Evolutionary conservation across 2,113 vertebrate species (phyloP).

Genomic region (Microcebus lehilahytsara): DNA sequence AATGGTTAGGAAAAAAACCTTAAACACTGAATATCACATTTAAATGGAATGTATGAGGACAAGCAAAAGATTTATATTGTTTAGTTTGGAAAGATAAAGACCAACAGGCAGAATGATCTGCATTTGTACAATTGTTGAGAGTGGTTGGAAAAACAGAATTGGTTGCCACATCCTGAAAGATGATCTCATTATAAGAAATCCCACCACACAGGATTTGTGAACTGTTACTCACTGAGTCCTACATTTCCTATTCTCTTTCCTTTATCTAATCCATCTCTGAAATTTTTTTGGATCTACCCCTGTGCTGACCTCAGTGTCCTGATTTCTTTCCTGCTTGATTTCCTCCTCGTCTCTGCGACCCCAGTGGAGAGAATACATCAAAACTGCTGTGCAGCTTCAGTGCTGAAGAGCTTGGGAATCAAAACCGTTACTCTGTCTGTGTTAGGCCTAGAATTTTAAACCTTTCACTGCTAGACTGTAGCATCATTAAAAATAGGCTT

Average conservation of each 20-base stretch:
- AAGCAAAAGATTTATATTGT: not conserved
- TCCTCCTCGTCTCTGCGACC: not conserved
- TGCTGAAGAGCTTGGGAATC: not conserved
- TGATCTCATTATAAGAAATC: not conserved
- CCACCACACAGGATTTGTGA: not conserved
- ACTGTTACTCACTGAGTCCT: not conserved
- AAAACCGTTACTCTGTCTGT: not conserved
- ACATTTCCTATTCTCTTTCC: not conserved
- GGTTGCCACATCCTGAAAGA: not conserved
- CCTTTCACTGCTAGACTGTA: not conserved
- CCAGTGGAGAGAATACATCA: constrained; percentile 36
- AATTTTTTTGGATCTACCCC: not conserved
- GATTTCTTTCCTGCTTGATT: constrained; percentile 22
- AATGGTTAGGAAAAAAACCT: constrained; percentile 25
- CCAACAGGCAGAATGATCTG: not conserved
- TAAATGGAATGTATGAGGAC: not conserved
- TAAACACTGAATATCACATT: constrained; percentile 4
- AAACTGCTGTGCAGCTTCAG: not conserved
- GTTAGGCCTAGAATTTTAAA: constrained; percentile 26
- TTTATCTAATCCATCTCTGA: not conserved
- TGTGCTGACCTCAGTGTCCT: not conserved
- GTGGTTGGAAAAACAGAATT: not conserved
- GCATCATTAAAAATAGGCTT: constrained; percentile 37
- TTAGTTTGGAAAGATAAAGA: constrained; percentile 5
- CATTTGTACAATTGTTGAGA: constrained; percentile 7